Evolutionary conservation across 1,140 invertebrate genomes (phyloP).

Genomic region (Stenopsyche tienmushanensis): DNA sequence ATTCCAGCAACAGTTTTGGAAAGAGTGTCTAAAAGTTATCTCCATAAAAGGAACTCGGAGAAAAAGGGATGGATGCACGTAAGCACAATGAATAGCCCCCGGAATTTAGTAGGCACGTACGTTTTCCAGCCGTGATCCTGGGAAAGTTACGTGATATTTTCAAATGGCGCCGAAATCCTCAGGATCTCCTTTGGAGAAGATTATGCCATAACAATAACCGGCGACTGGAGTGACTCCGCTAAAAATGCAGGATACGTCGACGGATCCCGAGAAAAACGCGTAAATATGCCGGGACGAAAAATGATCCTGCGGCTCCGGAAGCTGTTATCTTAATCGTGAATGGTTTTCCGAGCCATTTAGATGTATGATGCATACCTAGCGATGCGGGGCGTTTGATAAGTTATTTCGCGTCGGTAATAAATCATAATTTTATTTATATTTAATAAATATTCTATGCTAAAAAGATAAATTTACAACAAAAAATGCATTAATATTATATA

Average conservation of each 20-base stretch:
- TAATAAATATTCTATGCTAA: no score
- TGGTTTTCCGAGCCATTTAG: not conserved
- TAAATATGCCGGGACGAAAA: not conserved
- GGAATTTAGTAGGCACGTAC: constrained; percentile 15
- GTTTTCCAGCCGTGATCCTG: constrained; percentile 6
- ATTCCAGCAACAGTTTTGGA: not conserved
- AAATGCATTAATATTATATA: no score
- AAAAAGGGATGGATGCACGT: not conserved
- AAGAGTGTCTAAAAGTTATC: not conserved
- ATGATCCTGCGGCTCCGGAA: not conserved
- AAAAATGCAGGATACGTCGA: not conserved
- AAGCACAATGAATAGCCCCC: constrained; percentile 1
- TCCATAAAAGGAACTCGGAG: not conserved
- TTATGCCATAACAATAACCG: not conserved
- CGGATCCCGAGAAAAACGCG: not conserved
- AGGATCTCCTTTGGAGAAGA: not conserved
- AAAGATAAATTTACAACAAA: no score
- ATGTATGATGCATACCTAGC: no score
- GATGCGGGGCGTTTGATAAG: no score
- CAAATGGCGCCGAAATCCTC: not conserved
- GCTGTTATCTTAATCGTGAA: not conserved
- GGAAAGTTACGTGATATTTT: not conserved
- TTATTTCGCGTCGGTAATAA: no score
- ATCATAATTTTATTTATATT: no score
- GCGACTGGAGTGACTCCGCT: not conserved